A percentile compares a stretch with the other conserved stretches of the same genome.
Conservation (phyloP, 2,888 invertebrate genomes). For the Xestia ashworthii region DNA sequence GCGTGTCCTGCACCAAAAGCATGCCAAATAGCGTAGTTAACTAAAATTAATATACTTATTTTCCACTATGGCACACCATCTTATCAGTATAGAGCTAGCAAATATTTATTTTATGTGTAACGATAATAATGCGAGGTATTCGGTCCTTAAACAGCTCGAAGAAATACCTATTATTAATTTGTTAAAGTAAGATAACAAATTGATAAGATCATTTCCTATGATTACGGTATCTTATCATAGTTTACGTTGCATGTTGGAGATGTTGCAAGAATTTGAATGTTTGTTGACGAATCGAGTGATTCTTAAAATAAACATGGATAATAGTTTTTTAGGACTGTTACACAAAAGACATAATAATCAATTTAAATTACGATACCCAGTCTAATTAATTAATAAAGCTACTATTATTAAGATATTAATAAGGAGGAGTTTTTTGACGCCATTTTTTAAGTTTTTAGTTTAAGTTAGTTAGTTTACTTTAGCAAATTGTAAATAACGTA, state of each 20-base stretch:
- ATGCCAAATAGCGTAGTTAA: conserved; percentile 20
- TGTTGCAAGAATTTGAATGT: conserved; percentile 44
- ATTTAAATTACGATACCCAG: too few relatives aligned
- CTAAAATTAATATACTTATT: conserved; percentile 43
- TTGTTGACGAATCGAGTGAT: conserved; percentile 20
- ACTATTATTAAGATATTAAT: too few relatives aligned
- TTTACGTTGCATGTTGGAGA: conserved; percentile 36
- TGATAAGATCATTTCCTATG: conserved; percentile 54
- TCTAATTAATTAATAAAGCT: too few relatives aligned
- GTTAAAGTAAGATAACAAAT: conserved; percentile 33
- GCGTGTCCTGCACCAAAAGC: conserved; percentile 1
- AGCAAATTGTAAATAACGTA: too few relatives aligned
- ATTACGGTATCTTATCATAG: conserved; percentile 52
- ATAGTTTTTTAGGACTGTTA: neutral
- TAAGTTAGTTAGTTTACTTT: too few relatives aligned
- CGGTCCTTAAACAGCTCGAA: conserved; percentile 35
- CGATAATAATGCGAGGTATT: conserved; percentile 54
- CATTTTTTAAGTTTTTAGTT: too few relatives aligned
- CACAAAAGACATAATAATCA: too few relatives aligned
- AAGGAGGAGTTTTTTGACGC: too few relatives aligned
- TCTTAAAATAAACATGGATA: neutral
- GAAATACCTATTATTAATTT: conserved; percentile 49
- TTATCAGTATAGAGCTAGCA: conserved; percentile 56
- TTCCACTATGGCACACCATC: conserved; percentile 42
- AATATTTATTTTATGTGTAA: conserved; percentile 63